phyloP scores from a whole-genome alignment of 2,113 vertebrate genomes.

The human (Homo sapiens) region DNA sequence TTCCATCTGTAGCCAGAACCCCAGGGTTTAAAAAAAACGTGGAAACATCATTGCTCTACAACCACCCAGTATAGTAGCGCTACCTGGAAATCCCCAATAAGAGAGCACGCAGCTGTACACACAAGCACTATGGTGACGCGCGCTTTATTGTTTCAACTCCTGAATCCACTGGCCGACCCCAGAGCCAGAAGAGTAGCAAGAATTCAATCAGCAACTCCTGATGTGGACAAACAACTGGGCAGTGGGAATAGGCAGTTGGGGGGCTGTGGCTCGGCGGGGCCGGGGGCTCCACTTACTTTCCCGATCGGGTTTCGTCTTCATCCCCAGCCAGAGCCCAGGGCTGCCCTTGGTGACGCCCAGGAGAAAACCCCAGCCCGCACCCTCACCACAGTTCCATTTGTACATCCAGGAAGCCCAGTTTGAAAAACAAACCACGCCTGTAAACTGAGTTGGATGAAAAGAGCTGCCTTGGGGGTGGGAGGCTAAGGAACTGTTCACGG shows the following conservation, averaged over 20 bases:
- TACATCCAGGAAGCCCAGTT: not conserved
- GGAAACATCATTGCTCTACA: not conserved
- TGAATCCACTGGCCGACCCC: not conserved
- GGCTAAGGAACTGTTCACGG: not conserved
- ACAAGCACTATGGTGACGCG: not conserved
- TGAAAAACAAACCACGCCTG: not conserved
- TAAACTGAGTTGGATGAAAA: not conserved
- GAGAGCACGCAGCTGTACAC: not conserved
- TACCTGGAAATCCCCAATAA: not conserved
- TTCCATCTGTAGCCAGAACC: not conserved
- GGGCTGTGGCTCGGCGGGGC: fast-evolving
- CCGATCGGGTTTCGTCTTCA: not conserved
- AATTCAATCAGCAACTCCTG: not conserved
- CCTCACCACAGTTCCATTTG: not conserved
- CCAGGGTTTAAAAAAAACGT: not conserved
- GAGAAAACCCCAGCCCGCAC: not conserved
- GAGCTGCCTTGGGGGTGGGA: no score
- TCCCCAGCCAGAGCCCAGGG: not conserved
- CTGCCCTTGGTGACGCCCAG: not conserved
- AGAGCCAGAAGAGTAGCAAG: not conserved
- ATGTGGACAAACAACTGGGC: not conserved
- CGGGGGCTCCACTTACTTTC: no score
- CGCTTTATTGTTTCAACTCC: conserved; percentile 6
- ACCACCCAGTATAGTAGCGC: no score
- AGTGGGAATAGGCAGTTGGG: not conserved